phyloP scores from a whole-genome alignment of 2,113 vertebrate species.

The Cryptoleucopteryx plumbea region DNA sequence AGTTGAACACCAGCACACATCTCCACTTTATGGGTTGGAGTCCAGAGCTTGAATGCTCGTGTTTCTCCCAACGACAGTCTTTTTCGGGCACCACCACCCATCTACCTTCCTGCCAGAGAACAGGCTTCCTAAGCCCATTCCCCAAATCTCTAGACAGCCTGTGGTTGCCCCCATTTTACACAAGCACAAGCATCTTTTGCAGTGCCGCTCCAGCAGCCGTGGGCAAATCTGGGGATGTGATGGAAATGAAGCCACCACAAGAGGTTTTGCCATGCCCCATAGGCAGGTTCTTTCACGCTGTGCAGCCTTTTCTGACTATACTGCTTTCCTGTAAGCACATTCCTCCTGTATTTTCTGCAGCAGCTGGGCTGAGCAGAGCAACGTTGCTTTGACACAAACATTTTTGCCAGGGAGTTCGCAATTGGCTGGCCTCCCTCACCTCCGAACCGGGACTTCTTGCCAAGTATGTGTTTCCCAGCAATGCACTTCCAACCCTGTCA shows the following conservation, averaged over 20 bases:
- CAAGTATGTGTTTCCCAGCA: conserved; percentile 29
- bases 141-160: not conserved
- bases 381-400: not conserved
- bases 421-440: conserved; percentile 54
- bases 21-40: fast-evolving
- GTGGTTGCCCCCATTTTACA: not conserved
- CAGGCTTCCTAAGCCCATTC: not conserved
- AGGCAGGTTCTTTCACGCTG: fast-evolving
- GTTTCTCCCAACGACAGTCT: not conserved
- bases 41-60: not conserved
- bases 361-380: conserved; percentile 1
- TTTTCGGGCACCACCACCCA: not conserved
- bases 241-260: fast-evolving
- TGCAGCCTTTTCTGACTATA: not conserved
- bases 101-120: not conserved
- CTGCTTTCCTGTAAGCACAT: not conserved
- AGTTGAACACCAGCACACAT: not conserved
- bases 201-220: fast-evolving
- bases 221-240: not conserved
- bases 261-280: not conserved
- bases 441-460: not conserved
- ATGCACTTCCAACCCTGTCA: conserved; percentile 44
- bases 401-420: conserved; percentile 37
- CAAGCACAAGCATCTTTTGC: not conserved
- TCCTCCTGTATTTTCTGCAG: not conserved